Conservation (phyloP, 2,113 vertebrate species). For the Microtus oregoni region DNA sequence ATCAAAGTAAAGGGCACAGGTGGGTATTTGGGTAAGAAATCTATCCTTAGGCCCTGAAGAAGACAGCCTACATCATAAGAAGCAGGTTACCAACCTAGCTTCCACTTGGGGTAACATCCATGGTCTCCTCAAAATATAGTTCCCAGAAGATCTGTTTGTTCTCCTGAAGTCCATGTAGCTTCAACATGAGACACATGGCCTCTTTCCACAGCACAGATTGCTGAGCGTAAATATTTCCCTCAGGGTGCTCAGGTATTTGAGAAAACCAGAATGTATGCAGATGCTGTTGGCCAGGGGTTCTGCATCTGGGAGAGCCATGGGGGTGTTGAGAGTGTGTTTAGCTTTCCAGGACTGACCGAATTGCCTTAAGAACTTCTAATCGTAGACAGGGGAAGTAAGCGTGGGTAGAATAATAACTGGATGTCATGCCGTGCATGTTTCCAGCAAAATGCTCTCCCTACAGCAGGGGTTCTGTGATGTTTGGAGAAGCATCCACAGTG, state of each 20-base stretch:
- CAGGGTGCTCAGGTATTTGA: not conserved
- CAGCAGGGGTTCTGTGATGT: not conserved
- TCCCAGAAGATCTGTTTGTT: fast-evolving
- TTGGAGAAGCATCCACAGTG: too few relatives aligned
- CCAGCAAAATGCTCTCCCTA: not conserved
- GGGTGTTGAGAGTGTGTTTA: fast-evolving
- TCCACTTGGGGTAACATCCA: not conserved
- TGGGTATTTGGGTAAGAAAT: too few relatives aligned
- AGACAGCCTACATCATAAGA: too few relatives aligned
- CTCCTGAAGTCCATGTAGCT: not conserved
- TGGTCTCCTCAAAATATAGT: not conserved
- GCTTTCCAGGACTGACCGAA: not conserved
- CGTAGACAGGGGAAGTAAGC: too few relatives aligned
- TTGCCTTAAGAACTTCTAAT: not conserved
- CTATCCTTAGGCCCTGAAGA: not conserved
- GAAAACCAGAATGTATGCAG: not conserved
- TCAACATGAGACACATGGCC: not conserved
- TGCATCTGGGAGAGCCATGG: not conserved
- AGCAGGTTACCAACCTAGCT: not conserved
- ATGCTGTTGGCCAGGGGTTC: not conserved
- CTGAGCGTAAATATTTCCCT: not conserved
- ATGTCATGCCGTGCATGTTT: fast-evolving
- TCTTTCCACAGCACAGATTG: not conserved
- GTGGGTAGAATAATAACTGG: fast-evolving
- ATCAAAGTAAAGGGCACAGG: not conserved